Evolutionary conservation across 2,888 invertebrate species (phyloP), one percentile per base, ranked within the genome.

Genomic region (Cerastis leucographa): DNA sequence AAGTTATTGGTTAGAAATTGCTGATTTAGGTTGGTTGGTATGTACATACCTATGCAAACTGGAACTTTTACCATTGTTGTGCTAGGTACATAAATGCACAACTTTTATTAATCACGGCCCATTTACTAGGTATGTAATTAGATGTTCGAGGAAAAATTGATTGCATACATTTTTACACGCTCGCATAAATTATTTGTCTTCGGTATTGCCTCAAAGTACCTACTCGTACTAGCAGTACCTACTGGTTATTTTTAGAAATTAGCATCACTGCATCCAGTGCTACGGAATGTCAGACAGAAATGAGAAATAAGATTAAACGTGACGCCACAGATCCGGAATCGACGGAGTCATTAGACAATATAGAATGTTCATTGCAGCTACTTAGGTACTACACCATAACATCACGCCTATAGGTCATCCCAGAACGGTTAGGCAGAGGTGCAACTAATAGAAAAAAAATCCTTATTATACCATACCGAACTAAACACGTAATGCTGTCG

Each of bases 231-330:
- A n/a, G n/a, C n/a, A n/a, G 8, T 49, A 19, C 46, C 7, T 49
- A 51, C 44, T 72, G 76, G 85, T 83, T 92, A 93, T 92, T 92
- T 91, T 91, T 93, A 91, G 92, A 90, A 86, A 83, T 91, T 90
- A 88, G 88, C 91, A 91, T 87, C 87, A 85, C 84, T 88, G 88
- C 81, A 79, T 77, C 69, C 75, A 80, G 71, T 75, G 74, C 76
- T 75, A 49, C 62, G 56, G 71, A 79, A 77, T 80, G 62, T 75
- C 68, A 74, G 54, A 70, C 74, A 81, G 51, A 69, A 76, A 69
- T 59, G 79, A 61, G 72, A 83, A 83, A 71, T 71, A 76, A 83
- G 71, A 75, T 72, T 75, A 74, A 67, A 69, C 61, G 74, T 68
- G 62, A 71, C 74, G 67, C 71, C 59, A 71, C 56, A 71, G 73